phyloP scores from a whole-genome alignment of 2,888 invertebrate genomes.

The Agrochola litura region DNA sequence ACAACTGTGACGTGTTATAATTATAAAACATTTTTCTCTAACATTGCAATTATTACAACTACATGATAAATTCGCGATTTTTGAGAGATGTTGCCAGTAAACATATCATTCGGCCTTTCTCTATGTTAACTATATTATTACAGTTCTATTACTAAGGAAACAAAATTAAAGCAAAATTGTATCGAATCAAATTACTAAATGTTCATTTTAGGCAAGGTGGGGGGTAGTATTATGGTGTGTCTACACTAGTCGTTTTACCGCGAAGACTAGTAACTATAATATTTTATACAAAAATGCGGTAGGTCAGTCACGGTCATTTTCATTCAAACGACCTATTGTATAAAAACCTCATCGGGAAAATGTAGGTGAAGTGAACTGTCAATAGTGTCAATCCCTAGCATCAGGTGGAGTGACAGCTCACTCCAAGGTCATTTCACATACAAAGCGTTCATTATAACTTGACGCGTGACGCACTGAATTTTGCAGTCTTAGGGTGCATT shows the following conservation, averaged over 20 bases:
- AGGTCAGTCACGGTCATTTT: background rate
- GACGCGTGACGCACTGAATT: no score
- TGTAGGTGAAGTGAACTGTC: background rate
- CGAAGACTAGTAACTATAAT: slow-evolving; percentile 14
- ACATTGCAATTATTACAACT: slow-evolving; percentile 85
- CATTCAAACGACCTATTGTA: background rate
- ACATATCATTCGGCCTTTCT: slow-evolving; percentile 90
- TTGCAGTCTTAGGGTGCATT: no score
- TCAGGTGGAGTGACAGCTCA: no score
- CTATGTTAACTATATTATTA: slow-evolving; percentile 77
- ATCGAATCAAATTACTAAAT: slow-evolving; percentile 51
- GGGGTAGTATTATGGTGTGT: slow-evolving; percentile 53
- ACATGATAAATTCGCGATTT: slow-evolving; percentile 87
- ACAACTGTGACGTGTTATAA: slow-evolving; percentile 64
- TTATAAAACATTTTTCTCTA: slow-evolving; percentile 64
- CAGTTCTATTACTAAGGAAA: slow-evolving; percentile 73
- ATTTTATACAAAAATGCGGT: slow-evolving; percentile 30
- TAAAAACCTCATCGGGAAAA: background rate
- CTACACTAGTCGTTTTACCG: slow-evolving; percentile 35
- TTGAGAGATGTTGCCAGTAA: slow-evolving; percentile 89
- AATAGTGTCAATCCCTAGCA: background rate
- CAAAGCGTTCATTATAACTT: no score
- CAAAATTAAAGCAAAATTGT: slow-evolving; percentile 62
- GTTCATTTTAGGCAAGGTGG: slow-evolving; percentile 69
- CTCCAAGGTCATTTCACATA: no score